These are phyloP conservation scores for Zelostemma sp. DNA, from an alignment of 1,140 invertebrate genomes.

Conservation along the genomic window DNA sequence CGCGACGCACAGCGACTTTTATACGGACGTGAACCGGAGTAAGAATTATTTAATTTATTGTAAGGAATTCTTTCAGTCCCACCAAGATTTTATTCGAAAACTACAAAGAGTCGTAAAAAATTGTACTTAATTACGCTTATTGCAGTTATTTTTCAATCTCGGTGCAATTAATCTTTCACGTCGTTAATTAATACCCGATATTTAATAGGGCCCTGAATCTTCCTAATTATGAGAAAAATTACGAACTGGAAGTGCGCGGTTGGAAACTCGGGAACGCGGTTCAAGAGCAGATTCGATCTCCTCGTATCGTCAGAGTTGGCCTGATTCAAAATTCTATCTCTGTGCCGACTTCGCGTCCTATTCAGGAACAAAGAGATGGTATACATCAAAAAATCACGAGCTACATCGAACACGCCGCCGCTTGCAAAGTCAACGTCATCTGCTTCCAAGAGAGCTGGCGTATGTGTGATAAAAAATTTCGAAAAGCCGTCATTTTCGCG, in stretches of 20 bases:
- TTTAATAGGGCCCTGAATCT: conserved; percentile 67
- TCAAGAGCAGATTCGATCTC: conserved; percentile 77
- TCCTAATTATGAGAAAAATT: conserved; percentile 64
- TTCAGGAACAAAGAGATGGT: conserved; percentile 84
- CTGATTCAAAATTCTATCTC: conserved; percentile 92
- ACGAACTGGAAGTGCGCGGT: conserved; percentile 83
- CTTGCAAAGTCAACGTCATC: conserved; percentile 89
- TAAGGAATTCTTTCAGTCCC: not conserved
- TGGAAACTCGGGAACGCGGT: conserved; percentile 76
- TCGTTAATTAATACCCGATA: no score
- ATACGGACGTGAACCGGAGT: conserved; percentile 79
- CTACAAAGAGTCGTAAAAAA: no score
- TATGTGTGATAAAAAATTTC: conserved; percentile 71
- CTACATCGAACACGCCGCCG: conserved; percentile 84
- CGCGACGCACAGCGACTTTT: conserved; percentile 81
- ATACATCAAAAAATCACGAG: conserved; percentile 83
- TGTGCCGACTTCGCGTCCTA: conserved; percentile 79
- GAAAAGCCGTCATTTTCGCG: no score
- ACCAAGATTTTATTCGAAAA: no score
- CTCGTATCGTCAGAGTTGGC: conserved; percentile 84
- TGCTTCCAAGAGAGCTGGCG: conserved; percentile 99
- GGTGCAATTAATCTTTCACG: no score
- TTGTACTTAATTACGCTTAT: no score
- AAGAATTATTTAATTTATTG: conserved; percentile 57
- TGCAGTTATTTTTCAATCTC: no score